Base-by-base conservation (phyloP, 2,797 vertebrate genomes). In the Sebastes nivosus region DNA sequence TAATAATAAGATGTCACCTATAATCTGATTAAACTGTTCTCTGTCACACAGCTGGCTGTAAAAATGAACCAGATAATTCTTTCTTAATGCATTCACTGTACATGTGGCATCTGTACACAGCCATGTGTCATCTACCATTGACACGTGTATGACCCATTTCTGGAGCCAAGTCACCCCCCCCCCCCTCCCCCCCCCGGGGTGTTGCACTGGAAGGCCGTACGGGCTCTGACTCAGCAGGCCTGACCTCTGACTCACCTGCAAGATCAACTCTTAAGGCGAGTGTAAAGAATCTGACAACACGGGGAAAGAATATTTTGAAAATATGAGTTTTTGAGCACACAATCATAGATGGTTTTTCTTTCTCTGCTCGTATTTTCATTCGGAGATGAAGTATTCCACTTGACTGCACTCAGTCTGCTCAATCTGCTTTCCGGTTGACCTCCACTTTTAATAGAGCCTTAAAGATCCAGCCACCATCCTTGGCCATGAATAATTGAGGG, bases 401-500 rank as follows among this genome's bases (percentile, higher is more conserved):
- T 81, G 68, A 67, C 73, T 84, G 42, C 73, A 73, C 81, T 81
- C 81, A 65, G 79, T 83, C 42, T 68, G 32, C 75, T 88, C 66
- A 34, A 68, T 72, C 54, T 72, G 32, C 68, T 84, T 75, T 75
- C 75, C 87, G 25, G 77, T 86, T 87, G 87, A 92, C 87, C 87
- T 92, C 89, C 80, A 86, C 82, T 89, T 88, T 91, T 90, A 91
- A 90, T 87, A 84, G 75, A 90, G 83, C 68, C 79, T 82, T 85
- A 89, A 87, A 82, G 83, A 84, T 82, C 77, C 57, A 83, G 82
- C 81, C 83, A 77, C 83, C 74, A 72, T 90, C 86, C 64, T 87
- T 24, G 57, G 50, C 77, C 34, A 87, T 92, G 87, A 94, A 93
- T 94, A 93, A 94, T 94, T 84, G 81, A 92, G 81, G 76, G 66